Percentiles rank a stretch among this genome's conserved stretches.
Evolutionary conservation across 1,140 invertebrate species (phyloP).

Genomic region (Melipona quadrifasciata): DNA sequence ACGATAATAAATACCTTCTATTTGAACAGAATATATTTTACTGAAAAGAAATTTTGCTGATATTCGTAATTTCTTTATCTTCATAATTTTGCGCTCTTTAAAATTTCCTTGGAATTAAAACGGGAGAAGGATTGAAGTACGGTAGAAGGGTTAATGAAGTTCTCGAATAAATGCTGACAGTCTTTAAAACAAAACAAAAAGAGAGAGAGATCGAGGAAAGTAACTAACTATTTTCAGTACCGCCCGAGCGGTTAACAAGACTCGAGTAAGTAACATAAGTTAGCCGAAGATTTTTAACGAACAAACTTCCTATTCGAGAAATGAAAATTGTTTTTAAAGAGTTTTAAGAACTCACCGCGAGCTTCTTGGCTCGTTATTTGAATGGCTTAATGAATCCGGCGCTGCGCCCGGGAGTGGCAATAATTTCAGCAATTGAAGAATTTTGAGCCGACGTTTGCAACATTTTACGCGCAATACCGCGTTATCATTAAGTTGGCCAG

Average conservation of each 20-base stretch:
- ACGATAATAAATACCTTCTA: no score
- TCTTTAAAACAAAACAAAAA: no score
- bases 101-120: no score
- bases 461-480: slow-evolving; percentile 25
- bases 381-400: slow-evolving; percentile 13
- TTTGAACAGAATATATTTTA: no score
- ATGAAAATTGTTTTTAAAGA: neutral
- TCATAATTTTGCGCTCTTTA: no score
- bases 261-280: neutral
- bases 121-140: no score
- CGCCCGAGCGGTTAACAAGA: neutral
- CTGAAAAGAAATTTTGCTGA: no score
- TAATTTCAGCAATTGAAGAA: slow-evolving; percentile 44
- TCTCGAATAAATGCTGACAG: no score
- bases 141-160: no score
- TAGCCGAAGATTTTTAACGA: neutral
- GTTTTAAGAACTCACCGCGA: neutral
- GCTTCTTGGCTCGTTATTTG: slow-evolving; percentile 12
- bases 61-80: no score
- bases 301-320: neutral
- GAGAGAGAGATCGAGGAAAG: no score
- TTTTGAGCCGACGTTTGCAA: slow-evolving; percentile 27
- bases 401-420: slow-evolving; percentile 10
- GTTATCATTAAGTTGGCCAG: slow-evolving; percentile 47
- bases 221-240: no score